Evolutionary conservation across 2,888 invertebrate genomes (phyloP), one percentile per base, ranked within the genome.

Genomic region (Polyommatus icarus): DNA sequence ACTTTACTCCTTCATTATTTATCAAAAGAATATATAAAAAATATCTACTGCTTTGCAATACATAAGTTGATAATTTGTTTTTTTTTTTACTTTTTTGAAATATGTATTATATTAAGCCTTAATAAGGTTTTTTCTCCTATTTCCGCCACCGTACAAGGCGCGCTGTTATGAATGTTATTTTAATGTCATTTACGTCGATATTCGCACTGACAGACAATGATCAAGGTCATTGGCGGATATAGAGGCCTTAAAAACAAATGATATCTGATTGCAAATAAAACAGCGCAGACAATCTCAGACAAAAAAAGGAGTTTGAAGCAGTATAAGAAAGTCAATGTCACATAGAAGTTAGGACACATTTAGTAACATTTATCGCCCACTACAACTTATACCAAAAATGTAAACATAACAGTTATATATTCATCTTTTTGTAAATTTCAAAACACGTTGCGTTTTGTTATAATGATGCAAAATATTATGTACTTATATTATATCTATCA

Each of bases 201-300:
- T n/a, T n/a, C n/a, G n/a, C n/a, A n/a, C n/a, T n/a, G n/a, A n/a
- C n/a, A n/a, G n/a, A n/a, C n/a, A n/a, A n/a, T n/a, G n/a, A n/a
- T n/a, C n/a, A n/a, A n/a, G n/a, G n/a, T n/a, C n/a, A n/a, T n/a
- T n/a, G n/a, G n/a, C n/a, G n/a, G n/a, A n/a, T n/a, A n/a, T n/a
- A n/a, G n/a, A n/a, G n/a, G n/a, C n/a, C n/a, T n/a, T n/a, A 15
- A 67, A 67, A 67, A 67, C 15, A 67, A 67, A 67, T 67, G 18
- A 67, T 67, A 67, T 67, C 67, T 29, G 32, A 32, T 67, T 29
- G 67, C 67, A 67, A 67, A 67, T 67, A 67, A 67, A 67, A 67
- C 15, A 32, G 67, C 29, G 67, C 67, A 67, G 29, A 67, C 67
- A 24, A 24, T 24, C 3, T 61, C 12, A 61, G 61, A 24, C 61